Evolutionary conservation across 2,797 vertebrate genomes (phyloP), one percentile per base, ranked within the genome.

Genomic region (Sphenodon punctatus): DNA sequence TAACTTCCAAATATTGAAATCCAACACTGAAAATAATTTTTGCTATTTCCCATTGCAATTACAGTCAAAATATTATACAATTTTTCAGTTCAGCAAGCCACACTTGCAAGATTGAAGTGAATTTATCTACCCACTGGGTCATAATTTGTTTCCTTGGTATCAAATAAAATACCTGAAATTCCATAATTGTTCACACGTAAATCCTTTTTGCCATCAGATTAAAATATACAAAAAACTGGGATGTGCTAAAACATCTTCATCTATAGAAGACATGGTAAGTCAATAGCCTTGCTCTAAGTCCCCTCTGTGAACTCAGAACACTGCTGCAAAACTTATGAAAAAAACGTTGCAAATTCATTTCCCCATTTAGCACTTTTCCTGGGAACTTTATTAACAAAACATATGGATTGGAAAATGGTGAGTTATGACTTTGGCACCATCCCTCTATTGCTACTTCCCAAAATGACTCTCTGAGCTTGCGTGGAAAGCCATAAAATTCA

Each of bases 31-130:
- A 82, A 19, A 78, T 12, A 32, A 19, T 80, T 78, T 64, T 32
- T 71, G n/a, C 70, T 89, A 69, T 86, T 87, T 48, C 48, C 46
- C 23, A 48, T 48, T 76, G 75, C 45, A 90, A 86, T 90, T 89
- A 90, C 49, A 86, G 67, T 61, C 45, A 76, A 74, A 69, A n/a
- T n/a, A 74, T 88, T 82, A 90, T 69, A 80, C 1, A 82, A 88
- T 88, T 92, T 90, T 87, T 88, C 84, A 87, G 87, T 76, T 89
- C 87, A 80, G 53, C 84, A 92, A 88, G 56, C 80, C 80, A 75
- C 72, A 75, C 39, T 88, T 80, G 55, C 34, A 84, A 77, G 67
- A 65, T 75, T 76, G 49, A 7, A 80, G 7, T 39, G 72, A 72
- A 74, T 74, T 84, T 82, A 84, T 76, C 75, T 87, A 67, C n/a